Evolutionary conservation across 2,888 invertebrate genomes (phyloP), one percentile per base, ranked within the genome.

Genomic region (Anagyrus pseudococci): DNA sequence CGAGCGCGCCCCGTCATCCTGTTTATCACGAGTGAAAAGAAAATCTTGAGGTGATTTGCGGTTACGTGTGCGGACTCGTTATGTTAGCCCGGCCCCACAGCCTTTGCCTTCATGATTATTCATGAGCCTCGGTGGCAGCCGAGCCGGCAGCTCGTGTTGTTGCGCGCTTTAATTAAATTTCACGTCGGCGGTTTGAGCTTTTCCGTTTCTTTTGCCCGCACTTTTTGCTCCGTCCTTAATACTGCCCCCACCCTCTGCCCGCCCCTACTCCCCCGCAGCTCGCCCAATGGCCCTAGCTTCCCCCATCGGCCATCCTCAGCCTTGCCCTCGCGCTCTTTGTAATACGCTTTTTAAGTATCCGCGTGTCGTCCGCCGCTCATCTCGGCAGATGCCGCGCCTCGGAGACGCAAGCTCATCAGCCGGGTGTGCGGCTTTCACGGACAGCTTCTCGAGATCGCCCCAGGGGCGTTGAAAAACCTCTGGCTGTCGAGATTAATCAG

Each of bases 41-140:
- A 66, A 66, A 66, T 66, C 66, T 53, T 48, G 59, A 52, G 62
- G 62, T 59, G 62, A 57, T 62, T 62, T 66, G 66, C 66, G 66
- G 66, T 62, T 62, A 62, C 59, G 59, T 59, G 66, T 60, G 62
- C 66, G 49, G 53, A 59, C 66, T 56, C 66, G 56, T 62, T 66
- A 66, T 59, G 58, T 48, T 40, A 7, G 13, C 29, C 15, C 41
- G 61, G 15, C 25, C 23, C 7, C 19, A n/a, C 22, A 4, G 17
- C 19, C 2, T 7, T 2, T n/a, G n/a, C 41, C 48, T 49, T 62
- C 59, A 59, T 66, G 62, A 66, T 62, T 66, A 66, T 66, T 66
- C 66, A 66, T 52, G 59, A 62, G 66, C 47, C 23, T 13, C 40
- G 59, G 13, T 25, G 33, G 46, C 29, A n/a, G 8, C 47, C 15